Percentiles rank a stretch among this genome's conserved stretches.
Evolutionary conservation across 1,140 invertebrate species (phyloP).

Genomic region (Papilio polytes): DNA sequence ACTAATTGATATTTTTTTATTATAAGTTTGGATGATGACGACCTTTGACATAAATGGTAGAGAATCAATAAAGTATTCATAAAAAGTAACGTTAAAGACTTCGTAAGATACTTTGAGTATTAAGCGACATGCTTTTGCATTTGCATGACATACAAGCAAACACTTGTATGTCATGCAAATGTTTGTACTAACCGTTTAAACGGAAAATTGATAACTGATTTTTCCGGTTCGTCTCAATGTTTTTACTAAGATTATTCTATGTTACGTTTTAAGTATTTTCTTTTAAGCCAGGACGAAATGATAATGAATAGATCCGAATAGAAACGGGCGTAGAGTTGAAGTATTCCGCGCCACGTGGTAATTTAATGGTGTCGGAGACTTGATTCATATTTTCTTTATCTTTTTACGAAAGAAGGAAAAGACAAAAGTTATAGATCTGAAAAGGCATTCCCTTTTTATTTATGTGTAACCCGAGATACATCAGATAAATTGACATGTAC

Average conservation of each 20-base stretch:
- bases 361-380: not conserved
- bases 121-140: too few species aligned
- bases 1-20: too few species aligned
- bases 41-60: too few species aligned
- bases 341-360: not conserved
- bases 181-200: not conserved
- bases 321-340: too few species aligned
- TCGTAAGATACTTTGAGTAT: not conserved
- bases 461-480: too few species aligned
- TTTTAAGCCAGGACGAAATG: too few species aligned
- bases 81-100: not conserved
- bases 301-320: too few species aligned
- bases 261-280: not conserved
- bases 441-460: too few species aligned
- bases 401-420: not conserved
- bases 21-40: too few species aligned
- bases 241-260: not conserved
- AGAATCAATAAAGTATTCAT: not conserved
- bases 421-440: not conserved
- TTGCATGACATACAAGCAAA: too few species aligned
- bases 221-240: constrained; percentile 8
- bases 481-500: not conserved
- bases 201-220: constrained; percentile 23
- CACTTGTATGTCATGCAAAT: not conserved
- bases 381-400: not conserved